Base-by-base conservation (phyloP, 1,140 invertebrate species). In the Prorops nasuta region DNA sequence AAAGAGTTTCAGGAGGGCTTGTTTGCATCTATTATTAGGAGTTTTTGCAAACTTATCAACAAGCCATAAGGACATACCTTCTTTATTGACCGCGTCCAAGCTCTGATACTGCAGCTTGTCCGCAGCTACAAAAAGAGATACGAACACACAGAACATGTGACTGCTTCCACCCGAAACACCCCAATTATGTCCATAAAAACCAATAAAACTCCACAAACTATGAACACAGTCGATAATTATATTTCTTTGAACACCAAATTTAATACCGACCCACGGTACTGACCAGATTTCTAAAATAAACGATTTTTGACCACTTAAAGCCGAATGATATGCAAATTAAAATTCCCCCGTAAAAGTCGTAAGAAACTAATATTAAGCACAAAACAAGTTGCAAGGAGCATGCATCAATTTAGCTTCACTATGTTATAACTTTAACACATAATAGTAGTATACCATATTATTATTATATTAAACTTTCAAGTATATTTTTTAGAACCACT, bases 21-120 rank as follows among this genome's bases (percentile, higher is more conserved):
- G n/a, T n/a, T n/a, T n/a, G n/a, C n/a, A n/a, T n/a, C n/a, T n/a
- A n/a, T n/a, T n/a, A n/a, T n/a, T n/a, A n/a, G n/a, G n/a, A n/a
- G n/a, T n/a, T n/a, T n/a, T n/a, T n/a, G n/a, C n/a, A 28, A 28
- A 28, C 24, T 28, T 28, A 37, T 37, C 12, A 57, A 8, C 8
- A 52, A 51, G 37, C 28, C 49, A 38, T 12, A 51, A 28, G 49
- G 51, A 76, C 80, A 66, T 83, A 83, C 82, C 82, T 83, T 81
- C 70, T 55, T 79, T 80, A 64, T 81, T 80, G 66, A 84, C 81
- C 62, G 81, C 81, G 62, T 84, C 81, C 74, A 84, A 77, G 76
- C 83, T 83, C 72, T 82, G 82, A 77, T 82, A 81, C 66, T 79
- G 80, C 71, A 80, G 76, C 74, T 81, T 78, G 66, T 80, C 78